Conservation (phyloP, 92 coral and sea anemone genomes). For the Nematostella vectensis region DNA sequence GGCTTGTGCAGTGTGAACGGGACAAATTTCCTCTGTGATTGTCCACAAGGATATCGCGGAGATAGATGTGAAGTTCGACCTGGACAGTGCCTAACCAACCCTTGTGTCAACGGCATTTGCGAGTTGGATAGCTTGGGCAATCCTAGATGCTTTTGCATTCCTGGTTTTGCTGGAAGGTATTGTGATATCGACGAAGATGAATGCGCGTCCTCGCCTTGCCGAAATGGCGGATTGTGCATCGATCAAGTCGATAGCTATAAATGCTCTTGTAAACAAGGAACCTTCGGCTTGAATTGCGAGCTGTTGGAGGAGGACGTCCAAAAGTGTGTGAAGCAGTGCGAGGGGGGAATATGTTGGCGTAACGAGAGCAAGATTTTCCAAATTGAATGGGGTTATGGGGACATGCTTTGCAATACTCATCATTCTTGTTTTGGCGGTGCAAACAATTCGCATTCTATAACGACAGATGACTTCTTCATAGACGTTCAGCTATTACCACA, state of each 20-base stretch:
- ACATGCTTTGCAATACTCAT: conserved; percentile 71
- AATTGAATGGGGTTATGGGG: conserved; percentile 86
- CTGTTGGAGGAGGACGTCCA: conserved; percentile 49
- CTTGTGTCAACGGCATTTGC: conserved; percentile 70
- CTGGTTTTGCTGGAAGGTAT: conserved; percentile 69
- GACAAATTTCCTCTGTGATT: conserved; percentile 59
- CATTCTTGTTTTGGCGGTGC: conserved; percentile 83
- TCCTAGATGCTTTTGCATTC: conserved; percentile 65
- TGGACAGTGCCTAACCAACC: conserved; percentile 52
- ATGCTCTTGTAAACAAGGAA: conserved; percentile 63
- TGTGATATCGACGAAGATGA: conserved; percentile 86
- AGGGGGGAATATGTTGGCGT: conserved; percentile 83
- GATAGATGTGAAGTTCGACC: conserved; percentile 54
- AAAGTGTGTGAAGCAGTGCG: conserved; percentile 60
- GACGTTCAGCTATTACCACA: conserved; percentile 88
- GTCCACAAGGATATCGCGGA: conserved; percentile 69
- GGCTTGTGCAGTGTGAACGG: conserved; percentile 72
- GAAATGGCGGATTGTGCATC: conserved; percentile 77
- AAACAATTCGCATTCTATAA: conserved; percentile 19
- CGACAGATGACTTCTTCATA: conserved; percentile 64
- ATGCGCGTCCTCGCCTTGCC: conserved; percentile 87
- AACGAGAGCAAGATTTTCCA: conserved; percentile 38
- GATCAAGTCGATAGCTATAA: conserved; percentile 82
- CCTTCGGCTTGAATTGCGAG: conserved; percentile 89
- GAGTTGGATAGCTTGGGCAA: conserved; percentile 42